Conservation (phyloP, 2,797 vertebrate species). For the Thamnophis elegans region DNA sequence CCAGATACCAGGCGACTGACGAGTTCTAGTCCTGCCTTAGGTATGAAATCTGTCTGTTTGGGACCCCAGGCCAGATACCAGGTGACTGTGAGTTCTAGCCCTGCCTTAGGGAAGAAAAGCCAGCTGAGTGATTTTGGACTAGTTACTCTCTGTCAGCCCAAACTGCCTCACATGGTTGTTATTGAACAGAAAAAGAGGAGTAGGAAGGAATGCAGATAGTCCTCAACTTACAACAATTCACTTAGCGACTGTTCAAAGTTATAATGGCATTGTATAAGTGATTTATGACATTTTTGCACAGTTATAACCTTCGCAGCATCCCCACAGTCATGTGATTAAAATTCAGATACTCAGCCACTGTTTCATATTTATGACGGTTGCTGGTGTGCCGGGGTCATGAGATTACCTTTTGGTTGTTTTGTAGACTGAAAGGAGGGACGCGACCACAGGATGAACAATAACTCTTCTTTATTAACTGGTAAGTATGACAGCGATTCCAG, state of each 20-base stretch:
- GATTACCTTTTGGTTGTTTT: neutral
- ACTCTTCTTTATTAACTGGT: too few species aligned
- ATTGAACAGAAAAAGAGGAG: neutral
- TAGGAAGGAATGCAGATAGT: neutral
- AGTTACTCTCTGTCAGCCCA: neutral
- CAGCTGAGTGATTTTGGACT: too few species aligned
- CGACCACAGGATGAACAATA: too few species aligned
- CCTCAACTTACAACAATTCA: neutral
- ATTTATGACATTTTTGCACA: neutral
- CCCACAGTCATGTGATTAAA: neutral
- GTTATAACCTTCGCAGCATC: neutral
- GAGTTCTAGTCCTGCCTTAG: neutral
- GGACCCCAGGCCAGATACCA: too few species aligned
- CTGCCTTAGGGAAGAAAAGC: neutral
- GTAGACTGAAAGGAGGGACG: too few species aligned
- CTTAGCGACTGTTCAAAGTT: neutral
- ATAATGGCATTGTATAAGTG: neutral
- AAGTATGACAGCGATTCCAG: too few species aligned
- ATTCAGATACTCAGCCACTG: neutral
- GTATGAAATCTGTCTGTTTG: too few species aligned
- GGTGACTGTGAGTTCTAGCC: neutral
- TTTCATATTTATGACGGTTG: neutral
- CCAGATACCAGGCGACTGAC: neutral
- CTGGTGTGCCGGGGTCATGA: neutral
- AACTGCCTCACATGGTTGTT: neutral